Evolutionary conservation across 1,140 invertebrate genomes (phyloP).

Genomic region (Oscheius sp.): DNA sequence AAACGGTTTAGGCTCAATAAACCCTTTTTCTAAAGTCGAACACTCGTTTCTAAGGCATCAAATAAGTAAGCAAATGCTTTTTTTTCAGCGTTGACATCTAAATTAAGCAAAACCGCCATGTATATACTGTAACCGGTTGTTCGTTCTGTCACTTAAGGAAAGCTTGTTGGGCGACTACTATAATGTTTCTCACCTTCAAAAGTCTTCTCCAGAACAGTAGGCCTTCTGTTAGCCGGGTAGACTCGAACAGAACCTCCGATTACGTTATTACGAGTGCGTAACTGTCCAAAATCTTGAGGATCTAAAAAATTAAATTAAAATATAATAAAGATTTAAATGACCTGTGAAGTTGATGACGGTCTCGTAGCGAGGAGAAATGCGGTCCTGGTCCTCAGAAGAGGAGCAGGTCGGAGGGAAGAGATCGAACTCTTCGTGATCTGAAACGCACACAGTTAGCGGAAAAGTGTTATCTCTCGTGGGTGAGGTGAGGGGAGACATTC

Average conservation of each 20-base stretch:
- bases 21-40: no score
- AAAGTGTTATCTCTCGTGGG: neutral
- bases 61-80: neutral
- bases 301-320: neutral
- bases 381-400: conserved; percentile 30
- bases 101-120: neutral
- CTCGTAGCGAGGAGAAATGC: conserved; percentile 16
- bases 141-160: no score
- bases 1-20: no score
- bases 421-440: conserved; percentile 15
- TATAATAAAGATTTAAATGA: neutral
- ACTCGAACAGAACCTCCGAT: conserved; percentile 28
- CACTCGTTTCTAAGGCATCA: neutral
- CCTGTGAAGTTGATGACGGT: conserved; percentile 14
- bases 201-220: neutral
- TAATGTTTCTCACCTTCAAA: neutral
- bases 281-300: neutral
- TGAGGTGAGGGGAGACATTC: neutral
- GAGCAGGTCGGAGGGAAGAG: conserved; percentile 23
- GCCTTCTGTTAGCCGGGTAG: neutral
- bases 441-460: conserved; percentile 5
- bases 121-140: neutral
- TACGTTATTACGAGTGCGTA: conserved; percentile 2
- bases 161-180: neutral
- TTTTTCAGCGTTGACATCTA: neutral